These are phyloP conservation scores for Trisateles emortualis DNA, from an alignment of 2,888 invertebrate genomes.

Conservation along the genomic window DNA sequence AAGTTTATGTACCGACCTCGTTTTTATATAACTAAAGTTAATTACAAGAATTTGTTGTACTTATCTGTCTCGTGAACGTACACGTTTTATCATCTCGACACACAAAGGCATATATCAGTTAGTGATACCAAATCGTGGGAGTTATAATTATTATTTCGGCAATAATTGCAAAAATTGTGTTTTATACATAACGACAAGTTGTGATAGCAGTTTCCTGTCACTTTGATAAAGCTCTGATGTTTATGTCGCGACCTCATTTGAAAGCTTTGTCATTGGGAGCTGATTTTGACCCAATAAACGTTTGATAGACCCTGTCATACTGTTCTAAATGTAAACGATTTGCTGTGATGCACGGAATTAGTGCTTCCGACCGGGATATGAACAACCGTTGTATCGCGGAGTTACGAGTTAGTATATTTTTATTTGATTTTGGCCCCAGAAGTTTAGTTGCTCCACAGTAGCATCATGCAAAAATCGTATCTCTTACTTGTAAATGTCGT, in stretches of 20 bases:
- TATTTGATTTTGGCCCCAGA: too few species aligned
- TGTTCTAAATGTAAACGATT: conserved; percentile 56
- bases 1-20: conserved; percentile 16
- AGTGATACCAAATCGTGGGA: conserved; percentile 69
- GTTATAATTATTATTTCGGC: conserved; percentile 82
- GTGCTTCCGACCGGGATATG: conserved; percentile 48
- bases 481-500: too few species aligned
- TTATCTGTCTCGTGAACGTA: conserved; percentile 27
- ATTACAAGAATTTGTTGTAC: conserved; percentile 34
- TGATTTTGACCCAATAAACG: conserved; percentile 82
- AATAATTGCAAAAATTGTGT: conserved; percentile 85
- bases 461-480: too few species aligned
- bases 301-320: conserved; percentile 53
- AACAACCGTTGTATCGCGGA: too few species aligned
- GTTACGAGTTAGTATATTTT: too few species aligned
- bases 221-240: conserved; percentile 75
- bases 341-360: conserved; percentile 46
- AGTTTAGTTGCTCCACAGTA: too few species aligned
- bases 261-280: conserved; percentile 81
- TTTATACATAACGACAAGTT: conserved; percentile 82
- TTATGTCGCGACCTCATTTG: conserved; percentile 78
- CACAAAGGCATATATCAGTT: conserved; percentile 47
- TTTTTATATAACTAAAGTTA: conserved; percentile 18
- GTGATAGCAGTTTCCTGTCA: conserved; percentile 82
- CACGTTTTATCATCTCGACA: conserved; percentile 45